A percentile compares a stretch with the other conserved stretches of the same genome.
Conservation (phyloP, 2,797 vertebrate species). For the Limosa lapponica region DNA sequence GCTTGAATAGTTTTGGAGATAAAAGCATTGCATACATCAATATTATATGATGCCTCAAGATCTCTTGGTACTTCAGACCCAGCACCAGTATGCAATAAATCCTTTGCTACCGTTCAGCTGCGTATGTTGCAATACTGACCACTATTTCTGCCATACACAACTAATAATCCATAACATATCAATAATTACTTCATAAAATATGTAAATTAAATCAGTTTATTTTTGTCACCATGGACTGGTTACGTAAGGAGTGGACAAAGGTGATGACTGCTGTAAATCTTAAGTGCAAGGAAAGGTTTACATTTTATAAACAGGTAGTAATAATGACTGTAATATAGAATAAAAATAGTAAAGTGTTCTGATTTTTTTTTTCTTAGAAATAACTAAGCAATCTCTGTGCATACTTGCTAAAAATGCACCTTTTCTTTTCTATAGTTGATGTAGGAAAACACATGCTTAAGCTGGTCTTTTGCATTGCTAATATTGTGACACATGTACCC, state of each 20-base stretch:
- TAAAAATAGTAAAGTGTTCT: conserved; percentile 65
- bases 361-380: conserved; percentile 60
- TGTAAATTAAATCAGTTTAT: conserved; percentile 74
- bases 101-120: neutral
- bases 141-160: conserved; percentile 5
- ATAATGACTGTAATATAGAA: conserved; percentile 76
- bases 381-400: conserved; percentile 74
- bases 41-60: neutral
- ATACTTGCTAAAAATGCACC: conserved; percentile 76
- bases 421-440: conserved; percentile 77
- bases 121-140: neutral
- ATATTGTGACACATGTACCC: conserved; percentile 69
- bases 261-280: conserved; percentile 74
- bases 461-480: conserved; percentile 92
- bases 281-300: conserved; percentile 70
- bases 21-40: neutral
- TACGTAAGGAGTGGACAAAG: conserved; percentile 71
- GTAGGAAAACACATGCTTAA: conserved; percentile 85
- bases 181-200: conserved; percentile 63
- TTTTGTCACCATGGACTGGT: conserved; percentile 77
- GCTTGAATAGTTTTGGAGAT: conserved; percentile 47
- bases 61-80: neutral
- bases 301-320: conserved; percentile 73
- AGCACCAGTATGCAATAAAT: neutral
- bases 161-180: conserved; percentile 75